These are phyloP conservation scores for Aporrectodea caliginosa DNA, from an alignment of 1,140 invertebrate species.

Conservation along the genomic window DNA sequence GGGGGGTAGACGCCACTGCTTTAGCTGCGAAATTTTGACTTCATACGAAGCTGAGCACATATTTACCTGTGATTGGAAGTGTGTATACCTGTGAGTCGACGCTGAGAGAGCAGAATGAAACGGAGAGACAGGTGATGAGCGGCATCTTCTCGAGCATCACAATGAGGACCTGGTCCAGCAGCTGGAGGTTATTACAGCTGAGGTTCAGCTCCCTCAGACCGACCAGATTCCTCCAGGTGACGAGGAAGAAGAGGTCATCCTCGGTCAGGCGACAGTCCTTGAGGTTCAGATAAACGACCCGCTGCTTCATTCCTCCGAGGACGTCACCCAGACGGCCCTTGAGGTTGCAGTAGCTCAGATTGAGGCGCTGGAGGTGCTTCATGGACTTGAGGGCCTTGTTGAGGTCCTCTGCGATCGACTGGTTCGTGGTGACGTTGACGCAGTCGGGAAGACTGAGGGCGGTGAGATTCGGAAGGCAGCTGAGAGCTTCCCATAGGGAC, in stretches of 20 bases:
- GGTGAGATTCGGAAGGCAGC: slow-evolving; percentile 37
- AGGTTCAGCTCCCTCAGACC: slow-evolving; percentile 44
- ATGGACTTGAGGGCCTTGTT: slow-evolving; percentile 35
- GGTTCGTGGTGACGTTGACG: slow-evolving; percentile 36
- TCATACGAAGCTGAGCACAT: too few species aligned
- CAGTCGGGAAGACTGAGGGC: slow-evolving; percentile 45
- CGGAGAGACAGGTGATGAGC: slow-evolving; percentile 42
- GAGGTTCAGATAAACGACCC: slow-evolving; percentile 40
- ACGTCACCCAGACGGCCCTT: slow-evolving; percentile 36
- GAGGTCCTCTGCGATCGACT: slow-evolving; percentile 27
- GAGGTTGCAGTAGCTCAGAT: slow-evolving; percentile 43
- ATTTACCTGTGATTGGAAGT: too few species aligned
- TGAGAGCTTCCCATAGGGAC: slow-evolving; percentile 38
- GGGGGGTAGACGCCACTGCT: too few species aligned
- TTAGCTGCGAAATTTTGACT: too few species aligned
- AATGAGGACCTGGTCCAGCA: slow-evolving; percentile 23
- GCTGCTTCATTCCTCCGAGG: slow-evolving; percentile 32
- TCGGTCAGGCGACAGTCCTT: slow-evolving; percentile 44
- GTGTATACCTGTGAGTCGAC: slow-evolving; percentile 14
- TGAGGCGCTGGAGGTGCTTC: slow-evolving; percentile 39
- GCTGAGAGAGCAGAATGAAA: slow-evolving; percentile 44
- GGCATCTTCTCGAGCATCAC: slow-evolving; percentile 38
- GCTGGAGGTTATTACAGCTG: slow-evolving; percentile 44
- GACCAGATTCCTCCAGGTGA: slow-evolving; percentile 36
- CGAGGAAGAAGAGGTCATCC: slow-evolving; percentile 39